A percentile compares a stretch with the other conserved stretches of the same genome.
These are phyloP conservation scores for Pangasianodon hypophthalmus DNA, from an alignment of 2,113 vertebrate species.

Conservation along the genomic window DNA sequence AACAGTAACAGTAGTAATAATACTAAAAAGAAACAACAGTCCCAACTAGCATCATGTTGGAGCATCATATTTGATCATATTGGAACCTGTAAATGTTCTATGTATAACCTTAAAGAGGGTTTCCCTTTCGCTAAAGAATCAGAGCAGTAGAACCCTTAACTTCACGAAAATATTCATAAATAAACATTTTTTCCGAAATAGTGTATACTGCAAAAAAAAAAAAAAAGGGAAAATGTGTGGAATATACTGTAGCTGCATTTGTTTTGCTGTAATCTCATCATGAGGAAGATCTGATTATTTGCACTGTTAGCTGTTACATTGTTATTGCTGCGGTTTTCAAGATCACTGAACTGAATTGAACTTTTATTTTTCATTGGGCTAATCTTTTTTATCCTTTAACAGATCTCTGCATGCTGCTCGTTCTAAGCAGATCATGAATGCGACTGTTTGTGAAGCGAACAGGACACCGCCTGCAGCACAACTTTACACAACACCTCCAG, in stretches of 20 bases:
- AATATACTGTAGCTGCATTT: background rate
- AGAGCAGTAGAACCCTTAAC: too few species aligned
- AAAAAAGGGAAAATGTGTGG: background rate
- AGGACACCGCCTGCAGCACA: constrained; percentile 4
- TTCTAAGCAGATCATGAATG: background rate
- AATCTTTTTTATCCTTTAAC: background rate
- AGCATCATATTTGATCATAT: background rate
- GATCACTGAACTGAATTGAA: background rate
- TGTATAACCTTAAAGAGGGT: background rate
- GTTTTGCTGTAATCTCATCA: background rate
- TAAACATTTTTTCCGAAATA: too few species aligned
- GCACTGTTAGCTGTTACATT: background rate
- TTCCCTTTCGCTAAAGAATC: background rate
- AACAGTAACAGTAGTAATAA: background rate
- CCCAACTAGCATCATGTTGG: background rate
- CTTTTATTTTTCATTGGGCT: background rate
- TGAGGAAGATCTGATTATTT: background rate
- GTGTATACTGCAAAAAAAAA: too few species aligned
- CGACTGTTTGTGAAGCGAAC: constrained; percentile 22
- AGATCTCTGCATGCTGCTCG: background rate
- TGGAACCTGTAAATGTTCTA: background rate
- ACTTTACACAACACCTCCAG: constrained; percentile 2
- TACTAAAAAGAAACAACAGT: background rate
- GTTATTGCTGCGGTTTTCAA: background rate
- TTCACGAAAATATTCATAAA: too few species aligned